Evolutionary conservation across 2,797 vertebrate genomes (phyloP).

Genomic region (Hirundo rustica): DNA sequence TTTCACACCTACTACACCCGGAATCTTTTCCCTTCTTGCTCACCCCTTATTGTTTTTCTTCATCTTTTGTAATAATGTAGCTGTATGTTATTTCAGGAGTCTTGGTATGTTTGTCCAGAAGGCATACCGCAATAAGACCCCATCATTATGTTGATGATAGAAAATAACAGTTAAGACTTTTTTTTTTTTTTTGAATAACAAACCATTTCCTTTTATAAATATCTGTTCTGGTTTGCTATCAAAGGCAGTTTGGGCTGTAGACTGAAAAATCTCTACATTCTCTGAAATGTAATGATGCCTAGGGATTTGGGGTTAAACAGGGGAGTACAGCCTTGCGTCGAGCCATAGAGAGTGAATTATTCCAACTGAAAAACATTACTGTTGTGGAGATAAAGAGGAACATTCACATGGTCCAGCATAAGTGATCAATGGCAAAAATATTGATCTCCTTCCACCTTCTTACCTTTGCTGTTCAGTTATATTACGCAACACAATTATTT

Average conservation of each 20-base stretch:
- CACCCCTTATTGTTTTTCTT: neutral
- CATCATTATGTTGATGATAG: conserved; percentile 39
- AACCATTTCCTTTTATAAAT: conserved; percentile 25
- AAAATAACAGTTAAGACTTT: conserved; percentile 32
- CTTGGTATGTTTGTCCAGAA: neutral
- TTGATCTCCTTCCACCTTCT: neutral
- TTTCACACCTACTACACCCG: neutral
- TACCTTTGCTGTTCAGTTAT: neutral
- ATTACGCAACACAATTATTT: neutral
- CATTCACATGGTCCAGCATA: neutral
- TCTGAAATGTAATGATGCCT: neutral
- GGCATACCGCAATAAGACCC: conserved; percentile 29
- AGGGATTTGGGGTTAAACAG: neutral
- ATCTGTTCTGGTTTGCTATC: conserved; percentile 25
- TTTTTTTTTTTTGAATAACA: neutral
- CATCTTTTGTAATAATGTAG: neutral
- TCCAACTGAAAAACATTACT: neutral
- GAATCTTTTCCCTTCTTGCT: neutral
- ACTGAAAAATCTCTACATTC: neutral
- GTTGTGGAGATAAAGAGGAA: neutral
- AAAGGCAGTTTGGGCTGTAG: conserved; percentile 14
- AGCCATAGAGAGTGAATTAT: neutral
- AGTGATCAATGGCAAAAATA: neutral
- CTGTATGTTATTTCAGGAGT: neutral
- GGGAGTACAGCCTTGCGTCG: neutral